phyloP scores from a whole-genome alignment of 2,797 vertebrate genomes.

The Acipenser ruthenus region DNA sequence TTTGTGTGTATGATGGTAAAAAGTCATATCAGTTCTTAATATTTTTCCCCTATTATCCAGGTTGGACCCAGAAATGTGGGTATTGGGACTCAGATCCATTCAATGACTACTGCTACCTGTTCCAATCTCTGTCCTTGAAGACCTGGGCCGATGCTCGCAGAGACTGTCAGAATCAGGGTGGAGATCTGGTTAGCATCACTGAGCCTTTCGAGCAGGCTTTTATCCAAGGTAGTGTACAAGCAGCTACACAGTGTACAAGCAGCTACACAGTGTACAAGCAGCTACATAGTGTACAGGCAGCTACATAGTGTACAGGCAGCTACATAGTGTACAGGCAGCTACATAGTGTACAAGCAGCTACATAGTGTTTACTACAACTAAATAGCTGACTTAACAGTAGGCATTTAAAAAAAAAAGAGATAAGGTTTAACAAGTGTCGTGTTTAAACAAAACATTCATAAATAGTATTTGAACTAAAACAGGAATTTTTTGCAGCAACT shows the following conservation, averaged over 20 bases:
- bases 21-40: not conserved
- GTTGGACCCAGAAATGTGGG: slow-evolving; percentile 64
- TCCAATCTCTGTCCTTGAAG: slow-evolving; percentile 52
- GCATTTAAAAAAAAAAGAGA: not conserved
- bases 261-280: not conserved
- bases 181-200: slow-evolving; percentile 61
- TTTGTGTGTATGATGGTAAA: slow-evolving; percentile 17
- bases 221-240: slow-evolving; percentile 44
- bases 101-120: slow-evolving; percentile 66
- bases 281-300: not conserved
- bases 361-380: not conserved
- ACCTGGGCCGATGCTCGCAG: slow-evolving; percentile 59
- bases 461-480: too few species aligned
- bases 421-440: too few species aligned
- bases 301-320: too few species aligned
- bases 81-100: slow-evolving; percentile 56
- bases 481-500: too few species aligned
- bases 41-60: slow-evolving; percentile 32
- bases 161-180: slow-evolving; percentile 63
- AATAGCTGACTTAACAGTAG: too few species aligned
- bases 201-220: slow-evolving; percentile 58
- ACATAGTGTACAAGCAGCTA: not conserved
- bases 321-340: not conserved
- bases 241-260: not conserved
- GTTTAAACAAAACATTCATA: too few species aligned